Conservation (phyloP, 2,888 invertebrate genomes). For the Microplitis manilae region DNA sequence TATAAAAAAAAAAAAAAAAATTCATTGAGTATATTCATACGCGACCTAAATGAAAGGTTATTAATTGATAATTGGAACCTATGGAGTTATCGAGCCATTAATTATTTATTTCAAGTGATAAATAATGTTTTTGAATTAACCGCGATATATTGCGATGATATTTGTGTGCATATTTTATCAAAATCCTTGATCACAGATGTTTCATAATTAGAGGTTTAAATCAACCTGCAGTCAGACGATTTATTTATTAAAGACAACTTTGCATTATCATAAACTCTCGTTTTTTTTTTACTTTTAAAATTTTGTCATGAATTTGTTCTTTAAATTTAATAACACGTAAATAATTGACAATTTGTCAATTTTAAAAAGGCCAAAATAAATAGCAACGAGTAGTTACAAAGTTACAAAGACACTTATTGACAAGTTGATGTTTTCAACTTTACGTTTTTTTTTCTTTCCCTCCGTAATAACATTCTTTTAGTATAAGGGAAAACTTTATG, state of each 20-base stretch:
- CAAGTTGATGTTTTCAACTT: slow-evolving; percentile 1
- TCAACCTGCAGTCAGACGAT: slow-evolving; percentile 15
- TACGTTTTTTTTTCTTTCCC: background rate
- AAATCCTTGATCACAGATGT: background rate
- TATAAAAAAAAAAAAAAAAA: too few relatives aligned
- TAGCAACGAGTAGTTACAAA: background rate
- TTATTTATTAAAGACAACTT: background rate
- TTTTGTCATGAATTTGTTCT: background rate
- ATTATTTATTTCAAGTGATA: background rate
- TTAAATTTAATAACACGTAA: background rate
- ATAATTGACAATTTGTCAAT: background rate
- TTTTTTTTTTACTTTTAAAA: background rate
- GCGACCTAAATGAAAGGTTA: background rate
- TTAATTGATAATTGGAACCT: slow-evolving; percentile 8
- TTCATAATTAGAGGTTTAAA: slow-evolving; percentile 11
- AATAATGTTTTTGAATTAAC: background rate
- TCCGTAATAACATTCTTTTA: background rate
- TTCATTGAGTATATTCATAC: background rate
- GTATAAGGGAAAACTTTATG: slow-evolving; percentile 27
- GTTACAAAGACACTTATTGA: slow-evolving; percentile 12
- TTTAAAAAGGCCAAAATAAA: background rate
- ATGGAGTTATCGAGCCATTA: background rate
- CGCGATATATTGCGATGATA: background rate
- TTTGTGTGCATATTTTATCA: slow-evolving; percentile 1
- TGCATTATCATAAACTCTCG: background rate